These are phyloP conservation scores for Meles meles DNA, from an alignment of 2,113 vertebrate genomes.

Conservation along the genomic window DNA sequence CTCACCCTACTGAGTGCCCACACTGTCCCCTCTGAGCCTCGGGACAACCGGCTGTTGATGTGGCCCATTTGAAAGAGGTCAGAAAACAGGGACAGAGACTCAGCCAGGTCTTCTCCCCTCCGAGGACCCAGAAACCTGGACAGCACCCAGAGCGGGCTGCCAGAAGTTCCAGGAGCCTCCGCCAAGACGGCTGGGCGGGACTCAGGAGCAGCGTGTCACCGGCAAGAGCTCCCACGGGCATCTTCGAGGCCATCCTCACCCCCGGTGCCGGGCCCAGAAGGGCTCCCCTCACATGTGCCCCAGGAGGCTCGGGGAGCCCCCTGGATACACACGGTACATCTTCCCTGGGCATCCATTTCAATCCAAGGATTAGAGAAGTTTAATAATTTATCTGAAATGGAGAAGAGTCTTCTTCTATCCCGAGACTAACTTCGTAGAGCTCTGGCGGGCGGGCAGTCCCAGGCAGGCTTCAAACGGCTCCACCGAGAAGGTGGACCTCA, in stretches of 20 bases:
- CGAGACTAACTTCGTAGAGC: rapidly evolving
- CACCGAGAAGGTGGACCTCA: background rate
- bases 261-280: rapidly evolving
- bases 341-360: background rate
- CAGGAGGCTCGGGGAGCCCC: background rate
- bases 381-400: background rate
- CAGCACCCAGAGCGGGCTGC: background rate
- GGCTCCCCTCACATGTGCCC: rapidly evolving
- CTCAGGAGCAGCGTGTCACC: rapidly evolving
- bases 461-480: rapidly evolving
- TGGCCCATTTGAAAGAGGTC: background rate
- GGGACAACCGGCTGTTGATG: rapidly evolving
- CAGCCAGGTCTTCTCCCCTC: background rate
- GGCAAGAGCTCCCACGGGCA: rapidly evolving
- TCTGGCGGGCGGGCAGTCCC: background rate
- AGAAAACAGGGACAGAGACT: rapidly evolving
- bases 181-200: rapidly evolving
- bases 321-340: rapidly evolving
- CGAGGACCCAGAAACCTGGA: background rate
- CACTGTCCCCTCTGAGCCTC: background rate
- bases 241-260: background rate
- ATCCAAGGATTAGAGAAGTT: background rate
- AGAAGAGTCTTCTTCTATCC: background rate
- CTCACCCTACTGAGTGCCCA: too few species aligned
- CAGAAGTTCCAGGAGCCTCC: background rate